phyloP scores from a whole-genome alignment of 2,113 vertebrate species.

The Gobio gobio region DNA sequence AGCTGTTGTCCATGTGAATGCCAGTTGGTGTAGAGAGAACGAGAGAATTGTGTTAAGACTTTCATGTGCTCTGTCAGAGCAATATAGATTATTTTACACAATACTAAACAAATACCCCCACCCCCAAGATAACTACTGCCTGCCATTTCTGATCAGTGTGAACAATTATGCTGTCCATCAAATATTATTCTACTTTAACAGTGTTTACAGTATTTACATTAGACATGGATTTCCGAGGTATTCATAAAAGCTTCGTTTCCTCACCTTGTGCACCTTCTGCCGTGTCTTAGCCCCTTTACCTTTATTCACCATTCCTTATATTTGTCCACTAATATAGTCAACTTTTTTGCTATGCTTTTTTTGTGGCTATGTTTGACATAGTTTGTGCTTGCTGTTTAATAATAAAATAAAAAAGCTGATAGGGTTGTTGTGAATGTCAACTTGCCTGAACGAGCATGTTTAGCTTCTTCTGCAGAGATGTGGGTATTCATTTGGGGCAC shows the following conservation, averaged over 20 bases:
- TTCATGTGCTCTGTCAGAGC: background rate
- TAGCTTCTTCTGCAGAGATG: background rate
- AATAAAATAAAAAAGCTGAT: constrained; percentile 2
- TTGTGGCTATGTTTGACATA: too few species aligned
- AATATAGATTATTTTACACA: background rate
- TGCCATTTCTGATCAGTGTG: background rate
- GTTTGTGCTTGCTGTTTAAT: background rate
- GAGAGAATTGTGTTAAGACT: background rate
- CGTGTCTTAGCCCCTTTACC: background rate
- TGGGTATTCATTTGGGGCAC: background rate
- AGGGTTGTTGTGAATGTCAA: background rate
- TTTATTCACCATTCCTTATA: background rate
- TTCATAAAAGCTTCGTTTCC: background rate
- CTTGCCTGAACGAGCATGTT: background rate
- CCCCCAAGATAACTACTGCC: background rate
- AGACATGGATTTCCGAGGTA: background rate
- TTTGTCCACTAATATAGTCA: background rate
- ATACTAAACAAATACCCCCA: too few species aligned
- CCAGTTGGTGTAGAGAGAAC: background rate
- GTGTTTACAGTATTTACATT: background rate
- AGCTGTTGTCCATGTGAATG: constrained; percentile 63
- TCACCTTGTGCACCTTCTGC: background rate
- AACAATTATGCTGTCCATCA: background rate
- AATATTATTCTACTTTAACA: background rate
- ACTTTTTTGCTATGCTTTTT: too few species aligned